Conservation (phyloP, 2,113 vertebrate genomes). For the Pelodiscus sinensis region DNA sequence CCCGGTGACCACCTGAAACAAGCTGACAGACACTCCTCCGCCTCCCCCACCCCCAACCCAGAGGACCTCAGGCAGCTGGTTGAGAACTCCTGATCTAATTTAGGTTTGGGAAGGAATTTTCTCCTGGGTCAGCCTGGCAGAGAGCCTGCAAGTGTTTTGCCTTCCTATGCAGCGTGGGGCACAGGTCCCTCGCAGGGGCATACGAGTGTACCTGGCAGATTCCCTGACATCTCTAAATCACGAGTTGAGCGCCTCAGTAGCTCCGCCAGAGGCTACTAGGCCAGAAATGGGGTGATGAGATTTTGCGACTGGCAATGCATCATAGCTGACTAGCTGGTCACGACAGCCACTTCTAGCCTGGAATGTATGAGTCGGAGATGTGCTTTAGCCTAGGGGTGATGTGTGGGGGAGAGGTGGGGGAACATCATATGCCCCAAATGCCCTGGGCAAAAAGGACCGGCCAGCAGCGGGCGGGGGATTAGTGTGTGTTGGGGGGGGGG, state of each 20-base stretch:
- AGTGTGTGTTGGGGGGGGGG: too few relatives aligned
- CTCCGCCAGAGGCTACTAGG: not conserved
- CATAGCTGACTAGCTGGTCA: not conserved
- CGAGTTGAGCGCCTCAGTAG: not conserved
- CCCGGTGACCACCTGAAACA: too few relatives aligned
- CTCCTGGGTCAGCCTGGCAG: not conserved
- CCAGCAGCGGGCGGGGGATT: too few relatives aligned
- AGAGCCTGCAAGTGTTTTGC: fast-evolving
- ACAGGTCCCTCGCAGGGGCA: not conserved
- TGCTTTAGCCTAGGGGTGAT: not conserved
- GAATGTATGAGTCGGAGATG: not conserved
- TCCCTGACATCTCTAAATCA: not conserved
- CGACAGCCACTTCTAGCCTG: not conserved
- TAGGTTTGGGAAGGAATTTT: not conserved
- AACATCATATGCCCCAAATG: too few relatives aligned
- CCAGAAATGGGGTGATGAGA: not conserved
- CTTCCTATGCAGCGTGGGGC: not conserved
- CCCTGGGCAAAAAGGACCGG: too few relatives aligned
- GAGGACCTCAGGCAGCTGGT: too few relatives aligned
- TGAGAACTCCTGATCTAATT: too few relatives aligned
- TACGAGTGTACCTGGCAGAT: not conserved
- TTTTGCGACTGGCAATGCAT: not conserved
- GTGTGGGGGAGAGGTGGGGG: too few relatives aligned
- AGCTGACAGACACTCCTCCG: too few relatives aligned
- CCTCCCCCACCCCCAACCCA: too few relatives aligned